Base-by-base conservation (phyloP, 2,797 vertebrate genomes). In the Oreonectes daqikongensis region DNA sequence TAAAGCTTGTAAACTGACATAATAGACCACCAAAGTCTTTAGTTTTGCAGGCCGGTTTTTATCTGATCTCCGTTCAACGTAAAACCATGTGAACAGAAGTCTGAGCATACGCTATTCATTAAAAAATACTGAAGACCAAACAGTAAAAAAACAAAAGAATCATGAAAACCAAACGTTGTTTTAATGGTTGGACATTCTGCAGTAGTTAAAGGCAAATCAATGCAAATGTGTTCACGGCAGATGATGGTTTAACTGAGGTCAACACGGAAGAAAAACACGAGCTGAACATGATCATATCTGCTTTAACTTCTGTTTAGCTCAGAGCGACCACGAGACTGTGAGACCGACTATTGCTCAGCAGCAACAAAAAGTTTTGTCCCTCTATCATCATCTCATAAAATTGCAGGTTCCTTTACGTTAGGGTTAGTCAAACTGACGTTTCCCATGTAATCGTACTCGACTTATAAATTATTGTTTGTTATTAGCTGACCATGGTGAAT, bases 1-100 rank as follows among this genome's bases (percentile, higher is more conserved):
- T 70, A 77, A 70, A 77, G 44, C 75, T 70, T 64, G 67, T 64
- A 70, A 77, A 77, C 57, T 2, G 4, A 69, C 46, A 63, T 69
- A 40, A 69, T 12, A 20, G 75, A n/a, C 55, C 57, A 77, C 66
- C 44, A 42, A 69, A 69, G 46, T 52, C 30, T 69, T 2, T 20
- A 35, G 35, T 35, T 35, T 35, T 2, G 10, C 42, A 77, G 32
- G 44, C 11, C 20, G n/a, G 57, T 28, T 52, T 6, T 3, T 18
- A 32, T 18, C 55, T 14, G 26, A 42, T 66, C 9, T 17, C 30
- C 11, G 26, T 65, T 32, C 2, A 14, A 28, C 9, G 64, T n/a
- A 20, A 55, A 28, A 69, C n/a, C n/a, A 64, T 10, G 20, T 11
- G 24, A 26, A 65, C 32, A 24, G 2, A 42, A 26, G n/a, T 24